Conservation (phyloP, 2,113 vertebrate species). For the Delphinus delphis region DNA sequence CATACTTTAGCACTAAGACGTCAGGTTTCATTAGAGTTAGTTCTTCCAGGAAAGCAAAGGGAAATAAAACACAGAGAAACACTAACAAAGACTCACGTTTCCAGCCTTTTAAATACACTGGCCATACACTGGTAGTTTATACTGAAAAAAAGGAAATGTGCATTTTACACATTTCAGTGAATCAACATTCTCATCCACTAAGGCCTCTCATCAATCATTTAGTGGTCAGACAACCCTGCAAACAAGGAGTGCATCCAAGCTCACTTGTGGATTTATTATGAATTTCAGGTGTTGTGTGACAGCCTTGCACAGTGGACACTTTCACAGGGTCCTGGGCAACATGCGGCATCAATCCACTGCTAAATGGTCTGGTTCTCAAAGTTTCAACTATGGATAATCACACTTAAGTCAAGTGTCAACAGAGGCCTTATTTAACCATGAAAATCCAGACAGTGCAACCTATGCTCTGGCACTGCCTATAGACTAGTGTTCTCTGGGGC, state of each 20-base stretch:
- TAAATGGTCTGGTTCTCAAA: slow-evolving; percentile 23
- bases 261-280: neutral
- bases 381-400: slow-evolving; percentile 49
- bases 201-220: slow-evolving; percentile 67
- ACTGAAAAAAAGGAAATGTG: slow-evolving; percentile 59
- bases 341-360: neutral
- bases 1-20: slow-evolving; percentile 66
- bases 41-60: slow-evolving; percentile 70
- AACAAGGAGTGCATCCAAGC: slow-evolving; percentile 52
- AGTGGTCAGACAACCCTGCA: slow-evolving; percentile 54
- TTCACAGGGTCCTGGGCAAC: neutral
- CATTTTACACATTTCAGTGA: slow-evolving; percentile 71
- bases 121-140: slow-evolving; percentile 57
- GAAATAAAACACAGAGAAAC: slow-evolving; percentile 71
- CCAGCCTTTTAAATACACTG: slow-evolving; percentile 56
- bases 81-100: slow-evolving; percentile 77
- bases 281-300: slow-evolving; percentile 8
- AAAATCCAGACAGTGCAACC: neutral
- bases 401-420: slow-evolving; percentile 30
- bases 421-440: slow-evolving; percentile 32
- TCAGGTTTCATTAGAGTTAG: slow-evolving; percentile 78
- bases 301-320: neutral
- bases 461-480: neutral
- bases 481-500: neutral
- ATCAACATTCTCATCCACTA: slow-evolving; percentile 56